Base-by-base conservation (phyloP, 1,140 invertebrate genomes). In the Pseudomyrmex pallidus region DNA sequence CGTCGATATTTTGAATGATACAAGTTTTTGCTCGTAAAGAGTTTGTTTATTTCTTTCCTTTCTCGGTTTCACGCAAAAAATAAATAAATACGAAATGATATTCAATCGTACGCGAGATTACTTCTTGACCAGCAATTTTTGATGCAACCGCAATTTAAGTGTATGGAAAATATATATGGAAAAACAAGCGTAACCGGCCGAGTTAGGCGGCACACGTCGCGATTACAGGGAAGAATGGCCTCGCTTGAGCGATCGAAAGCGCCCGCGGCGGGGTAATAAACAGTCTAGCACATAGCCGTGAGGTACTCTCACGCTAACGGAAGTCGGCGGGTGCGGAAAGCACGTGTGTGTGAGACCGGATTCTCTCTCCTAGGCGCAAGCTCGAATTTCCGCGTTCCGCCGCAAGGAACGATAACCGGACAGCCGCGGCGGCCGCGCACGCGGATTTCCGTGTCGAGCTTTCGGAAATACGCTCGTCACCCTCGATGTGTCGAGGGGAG, bases 371-470 rank as follows among this genome's bases (percentile, higher is more conserved):
- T 66, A n/a, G 62, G 63, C 46, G 86, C 74, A 74, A 84, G 85
- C 86, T 87, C 82, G 85, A 87, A 87, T 87, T 87, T 87, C 86
- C 86, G 86, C 85, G 86, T 87, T 78, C 56, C 86, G 63, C 68
- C 68, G 86, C 83, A 57, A 54, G 48, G 83, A 70, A 52, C 72
- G 78, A 83, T 67, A 67, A 83, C 63, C 25, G 66, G 72, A 77
- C 86, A 87, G 86, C 78, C 86, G 77, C 64, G 20, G 15, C 35
- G 4, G 35, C 22, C 15, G 15, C 57, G 73, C 50, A 80, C 67
- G 67, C 82, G 86, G 73, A 87, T 87, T 87, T 73, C 86, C 76
- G 76, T 72, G 66, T 56, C 76, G 76, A 59, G 76, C 76, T 80
- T 80, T 59, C 76, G 76, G 76, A 80, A 80, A 80, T 80, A 72